A percentile compares a stretch with the other conserved stretches of the same genome.
phyloP scores from a whole-genome alignment of 2,888 invertebrate genomes.

The Caenorhabditis angaria region DNA sequence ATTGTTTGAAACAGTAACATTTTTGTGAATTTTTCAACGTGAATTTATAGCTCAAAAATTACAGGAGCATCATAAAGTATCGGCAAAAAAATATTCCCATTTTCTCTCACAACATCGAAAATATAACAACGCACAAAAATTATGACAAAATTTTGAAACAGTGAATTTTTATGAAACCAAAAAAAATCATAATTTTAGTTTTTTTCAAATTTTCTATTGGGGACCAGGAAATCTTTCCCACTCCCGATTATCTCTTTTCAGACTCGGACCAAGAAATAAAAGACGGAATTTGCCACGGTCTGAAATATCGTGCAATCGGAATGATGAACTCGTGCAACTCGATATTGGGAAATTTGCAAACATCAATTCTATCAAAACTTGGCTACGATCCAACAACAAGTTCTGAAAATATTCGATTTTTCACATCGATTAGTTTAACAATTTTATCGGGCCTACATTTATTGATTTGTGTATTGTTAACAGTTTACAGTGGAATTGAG shows the following conservation, averaged over 20 bases:
- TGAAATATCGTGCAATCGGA: constrained; percentile 50
- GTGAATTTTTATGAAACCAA: too few relatives aligned
- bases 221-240: too few relatives aligned
- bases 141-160: too few relatives aligned
- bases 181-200: background rate
- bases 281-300: constrained; percentile 56
- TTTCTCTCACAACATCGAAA: too few relatives aligned
- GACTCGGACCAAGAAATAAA: constrained; percentile 42
- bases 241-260: constrained; percentile 16
- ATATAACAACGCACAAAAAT: too few relatives aligned
- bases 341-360: constrained; percentile 44
- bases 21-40: too few relatives aligned
- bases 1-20: too few relatives aligned
- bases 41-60: too few relatives aligned
- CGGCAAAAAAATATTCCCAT: too few relatives aligned
- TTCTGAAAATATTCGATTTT: constrained; percentile 37
- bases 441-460: constrained; percentile 50
- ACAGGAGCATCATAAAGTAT: too few relatives aligned
- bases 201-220: too few relatives aligned
- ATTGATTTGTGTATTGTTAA: constrained; percentile 46
- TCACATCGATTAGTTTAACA: constrained; percentile 46
- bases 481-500: constrained; percentile 54
- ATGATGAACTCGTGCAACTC: constrained; percentile 48
- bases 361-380: constrained; percentile 46
- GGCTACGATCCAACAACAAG: constrained; percentile 53